Evolutionary conservation across 2,888 invertebrate genomes (phyloP), one percentile per base, ranked within the genome.

Genomic region (Hyposoter didymator): DNA sequence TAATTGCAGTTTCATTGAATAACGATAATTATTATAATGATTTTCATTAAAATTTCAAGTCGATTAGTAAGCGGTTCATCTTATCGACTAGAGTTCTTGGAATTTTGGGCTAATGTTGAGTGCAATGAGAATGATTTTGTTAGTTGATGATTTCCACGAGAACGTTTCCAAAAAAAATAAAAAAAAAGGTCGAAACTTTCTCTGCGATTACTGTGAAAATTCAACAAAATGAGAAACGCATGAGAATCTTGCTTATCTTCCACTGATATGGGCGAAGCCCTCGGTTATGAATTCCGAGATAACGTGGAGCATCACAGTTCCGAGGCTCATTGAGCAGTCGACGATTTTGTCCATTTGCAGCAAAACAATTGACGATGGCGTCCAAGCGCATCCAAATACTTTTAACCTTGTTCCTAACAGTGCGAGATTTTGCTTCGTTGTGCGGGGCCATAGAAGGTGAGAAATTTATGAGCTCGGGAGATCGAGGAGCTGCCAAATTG

Each of bases 391-490:
- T 66, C n/a, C 32, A 43, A 22, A 35, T 78, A 66, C 43, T 45
- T n/a, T 2, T 74, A 19, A 75, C 45, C 2, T 39, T 79, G 17
- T 74, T 62, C 10, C 32, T 84, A 49, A 67, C 39, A 32, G 47
- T 79, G 49, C 62, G 32, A n/a, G 19, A 32, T 75, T 45, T 59
- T 52, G 7, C 12, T 22, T 59, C 28, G 52, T 43, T 35, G 10
- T 28, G 22, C 17, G 70, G n/a, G 17, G 75, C 64, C 2, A 79
- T 79, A 12, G 84, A 84, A 84, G 84, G 84, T 84, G 35, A 79
- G 84, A 69, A 49, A 66, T 47, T 19, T 4, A 35, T 22, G n/a
- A 49, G 28, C 14, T 28, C 8, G 47, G 2, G 32, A 6, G 28
- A 52, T 73, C 5, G 8, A 43, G 43, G 2, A 49, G 12, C 49